Evolutionary conservation across 2,797 vertebrate species (phyloP), one percentile per base, ranked within the genome.

Genomic region (Pterois miles): DNA sequence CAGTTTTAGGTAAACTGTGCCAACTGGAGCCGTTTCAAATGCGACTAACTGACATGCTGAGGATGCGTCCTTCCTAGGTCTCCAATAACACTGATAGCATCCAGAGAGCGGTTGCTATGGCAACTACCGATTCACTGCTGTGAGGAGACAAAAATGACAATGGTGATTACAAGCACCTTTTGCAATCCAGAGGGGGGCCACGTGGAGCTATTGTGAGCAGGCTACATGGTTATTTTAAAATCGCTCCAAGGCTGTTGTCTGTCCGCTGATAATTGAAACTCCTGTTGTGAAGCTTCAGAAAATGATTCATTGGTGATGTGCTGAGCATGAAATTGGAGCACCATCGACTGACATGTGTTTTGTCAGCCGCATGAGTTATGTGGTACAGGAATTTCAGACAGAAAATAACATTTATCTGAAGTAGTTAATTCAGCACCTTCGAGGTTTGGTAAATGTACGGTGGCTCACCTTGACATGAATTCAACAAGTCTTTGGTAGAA

Each of bases 401-500:
- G 40, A 66, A 56, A 77, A 58, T 1, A 16, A n/a, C 22, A 71
- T 43, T 43, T 33, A 57, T 59, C 16, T 36, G 31, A 48, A 54
- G 20, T 29, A 14, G 23, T 7, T 46, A 14, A 59, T n/a, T 4
- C 0, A 56, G 13, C 4, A 4, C 5, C 13, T 29, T 62, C 4
- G 0, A 13, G 10, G 43, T 46, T 22, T 52, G 4, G 29, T 8
- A 60, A 64, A 52, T 46, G 22, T n/a, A 16, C 13, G 20, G 18
- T 18, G 8, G 3, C 70, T 85, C 89, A 99, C 98, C 98, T 99
- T 81, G 97, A 95, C 98, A 99, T 99, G 92, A 97, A 99, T 87
- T 99, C 98, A 92, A 98, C 98, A 84, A 99, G 95, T 80, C 98
- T 95, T 90, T 96, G 98, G 90, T 97, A 99, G 96, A 99, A 99